phyloP scores from a whole-genome alignment of 2,888 invertebrate genomes.

The Nymphalis c-album region DNA sequence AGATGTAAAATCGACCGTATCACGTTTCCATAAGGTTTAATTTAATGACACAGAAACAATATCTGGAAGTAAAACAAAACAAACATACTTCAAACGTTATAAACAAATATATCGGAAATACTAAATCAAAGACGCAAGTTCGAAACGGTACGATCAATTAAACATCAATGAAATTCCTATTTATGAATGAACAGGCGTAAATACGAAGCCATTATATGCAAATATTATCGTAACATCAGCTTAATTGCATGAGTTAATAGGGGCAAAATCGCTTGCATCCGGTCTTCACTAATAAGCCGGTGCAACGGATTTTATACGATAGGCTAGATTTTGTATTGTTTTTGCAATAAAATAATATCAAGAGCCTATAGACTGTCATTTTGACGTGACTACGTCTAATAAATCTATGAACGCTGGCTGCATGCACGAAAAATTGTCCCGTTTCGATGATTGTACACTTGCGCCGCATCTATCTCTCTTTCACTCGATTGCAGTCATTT shows the following conservation, averaged over 20 bases:
- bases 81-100: conserved; percentile 2
- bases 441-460: too few species aligned
- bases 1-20: too few species aligned
- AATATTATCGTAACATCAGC: conserved; percentile 69
- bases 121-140: conserved; percentile 20
- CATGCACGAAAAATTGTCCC: too few species aligned
- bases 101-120: neutral
- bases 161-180: conserved; percentile 39
- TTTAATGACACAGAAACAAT: neutral
- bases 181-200: conserved; percentile 61
- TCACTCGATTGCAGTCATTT: too few species aligned
- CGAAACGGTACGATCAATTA: conserved; percentile 32
- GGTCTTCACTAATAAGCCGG: conserved; percentile 36
- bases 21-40: too few species aligned
- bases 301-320: neutral
- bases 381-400: too few species aligned
- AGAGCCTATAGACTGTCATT: too few species aligned
- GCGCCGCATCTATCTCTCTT: too few species aligned
- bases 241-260: conserved; percentile 65
- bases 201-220: conserved; percentile 64
- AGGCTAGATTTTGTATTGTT: too few species aligned
- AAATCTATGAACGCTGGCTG: too few species aligned
- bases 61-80: conserved; percentile 1
- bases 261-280: conserved; percentile 67
- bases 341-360: too few species aligned